These are phyloP conservation scores for Philopedon plagiatum DNA, from an alignment of 2,888 invertebrate species.

Conservation along the genomic window DNA sequence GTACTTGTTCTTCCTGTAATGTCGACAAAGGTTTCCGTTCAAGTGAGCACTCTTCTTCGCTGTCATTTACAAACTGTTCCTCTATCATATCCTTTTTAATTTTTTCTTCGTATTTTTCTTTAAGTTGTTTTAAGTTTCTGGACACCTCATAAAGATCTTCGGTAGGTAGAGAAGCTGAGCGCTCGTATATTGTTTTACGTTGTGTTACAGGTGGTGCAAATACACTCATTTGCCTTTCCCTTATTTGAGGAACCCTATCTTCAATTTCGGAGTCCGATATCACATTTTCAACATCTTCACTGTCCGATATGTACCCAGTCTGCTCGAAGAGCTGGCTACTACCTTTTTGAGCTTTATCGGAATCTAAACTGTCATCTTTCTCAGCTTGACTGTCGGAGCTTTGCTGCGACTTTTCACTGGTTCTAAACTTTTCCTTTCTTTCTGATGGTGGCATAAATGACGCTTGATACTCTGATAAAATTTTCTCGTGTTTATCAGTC, in stretches of 20 bases:
- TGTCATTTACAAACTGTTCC: conserved; percentile 69
- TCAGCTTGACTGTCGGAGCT: conserved; percentile 48
- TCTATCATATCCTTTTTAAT: conserved; percentile 74
- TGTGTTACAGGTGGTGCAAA: conserved; percentile 63
- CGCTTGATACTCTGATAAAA: conserved; percentile 65
- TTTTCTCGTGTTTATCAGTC: conserved; percentile 54
- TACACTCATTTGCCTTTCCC: conserved; percentile 68
- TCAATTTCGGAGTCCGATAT: conserved; percentile 68
- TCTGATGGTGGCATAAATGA: conserved; percentile 63
- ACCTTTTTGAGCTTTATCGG: conserved; percentile 61
- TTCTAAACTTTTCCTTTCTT: conserved; percentile 45
- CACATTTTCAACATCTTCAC: conserved; percentile 67
- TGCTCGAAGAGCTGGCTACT: conserved; percentile 63
- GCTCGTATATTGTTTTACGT: conserved; percentile 67
- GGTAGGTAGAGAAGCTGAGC: conserved; percentile 70
- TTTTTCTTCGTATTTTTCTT: conserved; percentile 75
- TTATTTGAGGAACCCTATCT: conserved; percentile 67
- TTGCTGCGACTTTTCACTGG: conserved; percentile 26
- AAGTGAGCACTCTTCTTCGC: conserved; percentile 69
- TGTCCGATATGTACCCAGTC: conserved; percentile 67
- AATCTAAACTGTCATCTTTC: conserved; percentile 66
- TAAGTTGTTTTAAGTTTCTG: conserved; percentile 71
- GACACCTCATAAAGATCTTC: conserved; percentile 71
- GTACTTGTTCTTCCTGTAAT: conserved; percentile 55
- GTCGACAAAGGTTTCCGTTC: conserved; percentile 67